These are phyloP conservation scores for Drosophila nr. perissopoda DNA, from an alignment of 2,888 invertebrate species.

Conservation along the genomic window DNA sequence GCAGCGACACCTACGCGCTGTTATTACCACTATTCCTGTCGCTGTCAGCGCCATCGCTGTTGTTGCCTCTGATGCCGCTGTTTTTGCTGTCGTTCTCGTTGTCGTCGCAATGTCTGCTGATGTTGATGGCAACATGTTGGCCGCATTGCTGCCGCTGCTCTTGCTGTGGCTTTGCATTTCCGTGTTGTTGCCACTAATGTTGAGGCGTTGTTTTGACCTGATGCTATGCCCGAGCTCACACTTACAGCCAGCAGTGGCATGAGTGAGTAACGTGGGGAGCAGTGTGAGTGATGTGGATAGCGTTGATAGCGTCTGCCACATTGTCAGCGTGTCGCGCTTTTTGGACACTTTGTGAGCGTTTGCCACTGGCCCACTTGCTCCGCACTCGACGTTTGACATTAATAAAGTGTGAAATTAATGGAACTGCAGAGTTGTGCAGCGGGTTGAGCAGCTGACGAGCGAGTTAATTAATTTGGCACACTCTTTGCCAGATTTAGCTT, in stretches of 20 bases:
- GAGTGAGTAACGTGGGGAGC: conserved; percentile 29
- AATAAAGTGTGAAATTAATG: conserved; percentile 81
- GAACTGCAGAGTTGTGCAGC: conserved; percentile 37
- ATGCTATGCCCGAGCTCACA: conserved; percentile 45
- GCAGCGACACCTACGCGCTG: conserved; percentile 61
- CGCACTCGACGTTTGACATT: conserved; percentile 74
- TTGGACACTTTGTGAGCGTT: conserved; percentile 50
- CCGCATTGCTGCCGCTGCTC: conserved; percentile 29
- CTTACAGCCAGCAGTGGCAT: conserved; percentile 38
- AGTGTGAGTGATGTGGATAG: conserved; percentile 62
- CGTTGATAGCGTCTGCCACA: conserved; percentile 69
- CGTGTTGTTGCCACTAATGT: conserved; percentile 60
- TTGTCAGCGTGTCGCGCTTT: conserved; percentile 56
- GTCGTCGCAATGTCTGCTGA: conserved; percentile 45
- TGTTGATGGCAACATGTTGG: conserved; percentile 65
- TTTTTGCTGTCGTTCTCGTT: conserved; percentile 37
- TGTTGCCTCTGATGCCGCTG: conserved; percentile 26
- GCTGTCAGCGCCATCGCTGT: conserved; percentile 12
- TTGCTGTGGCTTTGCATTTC: conserved; percentile 66
- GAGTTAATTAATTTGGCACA: conserved; percentile 48
- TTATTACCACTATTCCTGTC: conserved; percentile 22
- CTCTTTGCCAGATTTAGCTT: conserved; percentile 40
- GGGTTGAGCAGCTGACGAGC: conserved; percentile 15
- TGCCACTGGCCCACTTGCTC: conserved; percentile 26
- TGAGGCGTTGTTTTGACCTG: conserved; percentile 52